Conservation (phyloP, 2,113 vertebrate genomes). For the Oriolus oriolus region DNA sequence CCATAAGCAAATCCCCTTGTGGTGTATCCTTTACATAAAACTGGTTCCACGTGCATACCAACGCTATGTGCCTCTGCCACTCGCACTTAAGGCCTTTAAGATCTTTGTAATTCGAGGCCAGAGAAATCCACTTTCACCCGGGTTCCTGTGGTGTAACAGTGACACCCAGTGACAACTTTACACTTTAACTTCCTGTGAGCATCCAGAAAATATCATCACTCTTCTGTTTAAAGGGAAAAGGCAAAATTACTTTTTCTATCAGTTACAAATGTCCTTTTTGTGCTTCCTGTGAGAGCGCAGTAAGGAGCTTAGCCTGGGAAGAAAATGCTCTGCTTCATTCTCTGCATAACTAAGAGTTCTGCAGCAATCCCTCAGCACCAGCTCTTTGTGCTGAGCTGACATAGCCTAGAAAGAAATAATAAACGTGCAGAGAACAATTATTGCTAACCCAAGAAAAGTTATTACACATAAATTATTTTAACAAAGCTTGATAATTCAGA, state of each 20-base stretch:
- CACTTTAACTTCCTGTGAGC: background rate
- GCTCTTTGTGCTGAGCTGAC: background rate
- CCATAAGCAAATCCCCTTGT: fast-evolving
- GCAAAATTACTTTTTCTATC: background rate
- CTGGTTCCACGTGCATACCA: fast-evolving
- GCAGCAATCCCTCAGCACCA: background rate
- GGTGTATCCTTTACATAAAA: fast-evolving
- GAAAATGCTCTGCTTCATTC: background rate
- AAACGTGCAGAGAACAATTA: background rate
- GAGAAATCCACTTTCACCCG: background rate
- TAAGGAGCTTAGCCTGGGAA: background rate
- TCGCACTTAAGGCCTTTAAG: background rate
- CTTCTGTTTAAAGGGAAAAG: background rate
- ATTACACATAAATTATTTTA: background rate
- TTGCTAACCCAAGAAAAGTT: background rate
- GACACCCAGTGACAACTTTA: slow-evolving; percentile 40
- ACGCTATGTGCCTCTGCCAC: fast-evolving
- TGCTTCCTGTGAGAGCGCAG: background rate
- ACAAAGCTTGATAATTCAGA: background rate
- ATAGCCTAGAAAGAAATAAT: background rate
- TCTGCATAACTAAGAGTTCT: background rate
- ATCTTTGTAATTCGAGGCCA: background rate
- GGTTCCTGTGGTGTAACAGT: background rate
- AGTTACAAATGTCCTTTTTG: background rate
- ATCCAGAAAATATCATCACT: background rate